phyloP scores from a whole-genome alignment of 2,113 vertebrate species.

The Mugil cephalus region DNA sequence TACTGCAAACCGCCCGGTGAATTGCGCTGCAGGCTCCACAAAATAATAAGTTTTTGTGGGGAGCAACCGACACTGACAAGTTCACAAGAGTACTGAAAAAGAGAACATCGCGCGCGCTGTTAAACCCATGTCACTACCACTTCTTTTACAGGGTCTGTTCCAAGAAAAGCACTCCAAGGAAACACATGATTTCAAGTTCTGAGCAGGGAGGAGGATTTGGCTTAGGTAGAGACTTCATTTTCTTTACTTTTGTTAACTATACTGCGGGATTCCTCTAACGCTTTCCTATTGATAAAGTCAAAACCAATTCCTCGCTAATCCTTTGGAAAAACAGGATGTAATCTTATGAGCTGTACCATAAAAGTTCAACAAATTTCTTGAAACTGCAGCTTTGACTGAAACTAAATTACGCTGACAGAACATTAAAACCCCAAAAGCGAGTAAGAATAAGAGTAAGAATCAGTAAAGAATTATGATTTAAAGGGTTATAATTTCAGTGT shows the following conservation, averaged over 20 bases:
- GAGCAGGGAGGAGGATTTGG: not conserved
- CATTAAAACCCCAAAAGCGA: not conserved
- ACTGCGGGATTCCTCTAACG: not conserved
- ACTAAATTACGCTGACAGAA: conserved; percentile 4
- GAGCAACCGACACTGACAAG: conserved; percentile 27
- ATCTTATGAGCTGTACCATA: conserved; percentile 10
- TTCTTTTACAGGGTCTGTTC: conserved; percentile 11
- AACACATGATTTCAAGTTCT: conserved; percentile 15
- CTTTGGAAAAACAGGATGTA: conserved; percentile 33
- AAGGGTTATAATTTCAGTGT: conserved; percentile 4
- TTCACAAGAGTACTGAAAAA: conserved; percentile 35
- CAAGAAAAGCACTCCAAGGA: not conserved
- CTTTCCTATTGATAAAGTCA: not conserved
- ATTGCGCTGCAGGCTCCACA: conserved; percentile 22
- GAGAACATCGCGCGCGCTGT: conserved; percentile 3
- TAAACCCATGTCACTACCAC: conserved; percentile 32
- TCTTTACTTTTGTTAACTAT: not conserved
- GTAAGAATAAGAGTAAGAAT: not conserved
- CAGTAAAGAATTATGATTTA: conserved; percentile 6
- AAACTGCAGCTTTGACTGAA: conserved; percentile 8
- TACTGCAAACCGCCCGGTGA: conserved; percentile 24
- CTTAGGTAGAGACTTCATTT: not conserved
- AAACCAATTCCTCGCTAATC: not conserved
- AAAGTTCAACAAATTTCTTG: too few relatives aligned
- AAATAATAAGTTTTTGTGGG: conserved; percentile 42